phyloP scores from a whole-genome alignment of 2,888 invertebrate species.

The Hypsopygia costalis region DNA sequence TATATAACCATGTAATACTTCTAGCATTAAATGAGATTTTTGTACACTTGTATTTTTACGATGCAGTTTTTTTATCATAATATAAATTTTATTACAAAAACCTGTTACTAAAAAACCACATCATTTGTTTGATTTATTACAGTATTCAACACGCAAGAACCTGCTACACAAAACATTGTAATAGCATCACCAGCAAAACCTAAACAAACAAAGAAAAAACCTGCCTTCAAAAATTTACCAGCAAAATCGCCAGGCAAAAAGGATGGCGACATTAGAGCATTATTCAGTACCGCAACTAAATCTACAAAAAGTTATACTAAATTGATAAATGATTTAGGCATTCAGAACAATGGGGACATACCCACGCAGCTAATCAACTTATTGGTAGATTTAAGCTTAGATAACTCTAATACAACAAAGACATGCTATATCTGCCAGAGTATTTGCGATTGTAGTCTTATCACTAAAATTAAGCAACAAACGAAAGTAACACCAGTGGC shows the following conservation, averaged over 20 bases:
- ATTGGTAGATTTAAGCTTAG: slow-evolving; percentile 66
- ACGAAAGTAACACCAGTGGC: slow-evolving; percentile 24
- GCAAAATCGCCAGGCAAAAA: slow-evolving; percentile 54
- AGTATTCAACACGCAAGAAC: slow-evolving; percentile 45
- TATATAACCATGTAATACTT: no score
- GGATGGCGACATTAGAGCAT: slow-evolving; percentile 78
- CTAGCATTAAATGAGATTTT: no score
- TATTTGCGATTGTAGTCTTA: slow-evolving; percentile 57
- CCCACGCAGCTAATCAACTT: slow-evolving; percentile 58
- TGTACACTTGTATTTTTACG: no score
- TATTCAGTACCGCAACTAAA: slow-evolving; percentile 72
- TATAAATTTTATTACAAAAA: no score
- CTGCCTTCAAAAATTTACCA: slow-evolving; percentile 25
- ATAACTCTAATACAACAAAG: slow-evolving; percentile 41
- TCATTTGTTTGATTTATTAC: slow-evolving; percentile 22
- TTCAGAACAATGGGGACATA: slow-evolving; percentile 52
- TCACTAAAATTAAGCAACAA: slow-evolving; percentile 32
- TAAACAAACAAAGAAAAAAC: slow-evolving; percentile 49
- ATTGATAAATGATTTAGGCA: slow-evolving; percentile 56
- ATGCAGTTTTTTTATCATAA: no score
- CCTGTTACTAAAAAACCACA: no score
- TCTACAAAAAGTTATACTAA: slow-evolving; percentile 71
- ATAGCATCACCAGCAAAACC: slow-evolving; percentile 29
- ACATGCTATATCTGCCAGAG: slow-evolving; percentile 67
- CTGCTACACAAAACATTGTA: slow-evolving; percentile 28